Percentiles rank a stretch among this genome's conserved stretches.
Evolutionary conservation across 1,140 invertebrate species (phyloP).

Genomic region (Anadara kagoshimensis): DNA sequence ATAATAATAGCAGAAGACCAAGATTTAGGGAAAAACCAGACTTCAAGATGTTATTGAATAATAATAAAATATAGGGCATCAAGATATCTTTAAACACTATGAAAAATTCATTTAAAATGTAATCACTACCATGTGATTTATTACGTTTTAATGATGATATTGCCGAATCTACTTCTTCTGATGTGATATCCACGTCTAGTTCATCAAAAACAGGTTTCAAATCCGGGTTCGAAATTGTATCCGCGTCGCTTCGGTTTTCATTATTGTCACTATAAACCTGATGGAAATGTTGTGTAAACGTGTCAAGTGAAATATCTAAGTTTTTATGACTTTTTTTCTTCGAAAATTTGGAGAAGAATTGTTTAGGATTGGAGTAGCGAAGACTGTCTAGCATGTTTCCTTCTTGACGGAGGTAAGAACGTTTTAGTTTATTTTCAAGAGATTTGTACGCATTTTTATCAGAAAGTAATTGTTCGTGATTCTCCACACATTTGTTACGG

Average conservation of each 20-base stretch:
- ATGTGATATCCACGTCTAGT: background rate
- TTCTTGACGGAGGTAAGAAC: background rate
- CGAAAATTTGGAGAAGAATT: too few relatives aligned
- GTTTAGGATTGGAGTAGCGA: too few relatives aligned
- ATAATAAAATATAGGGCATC: constrained; percentile 2
- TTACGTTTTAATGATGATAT: constrained; percentile 3
- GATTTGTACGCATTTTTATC: background rate
- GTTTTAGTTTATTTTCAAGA: background rate
- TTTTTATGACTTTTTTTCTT: too few relatives aligned
- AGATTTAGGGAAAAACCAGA: constrained; percentile 12
- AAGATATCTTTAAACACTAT: constrained; percentile 7
- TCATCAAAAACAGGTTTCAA: background rate
- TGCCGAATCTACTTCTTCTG: too few relatives aligned
- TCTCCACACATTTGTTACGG: background rate
- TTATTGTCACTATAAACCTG: too few relatives aligned
- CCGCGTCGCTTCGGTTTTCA: too few relatives aligned
- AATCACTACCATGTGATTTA: constrained; percentile 16
- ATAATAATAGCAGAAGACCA: constrained; percentile 12
- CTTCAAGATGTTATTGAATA: constrained; percentile 20
- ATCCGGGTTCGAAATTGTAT: too few relatives aligned
- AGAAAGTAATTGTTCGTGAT: background rate
- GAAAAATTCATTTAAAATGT: constrained; percentile 29
- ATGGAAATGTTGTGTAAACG: too few relatives aligned
- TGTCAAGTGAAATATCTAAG: background rate
- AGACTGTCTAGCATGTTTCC: background rate